Evolutionary conservation across 2,888 invertebrate genomes (phyloP), one percentile per base, ranked within the genome.

Genomic region (Sinhomidia bicolor): DNA sequence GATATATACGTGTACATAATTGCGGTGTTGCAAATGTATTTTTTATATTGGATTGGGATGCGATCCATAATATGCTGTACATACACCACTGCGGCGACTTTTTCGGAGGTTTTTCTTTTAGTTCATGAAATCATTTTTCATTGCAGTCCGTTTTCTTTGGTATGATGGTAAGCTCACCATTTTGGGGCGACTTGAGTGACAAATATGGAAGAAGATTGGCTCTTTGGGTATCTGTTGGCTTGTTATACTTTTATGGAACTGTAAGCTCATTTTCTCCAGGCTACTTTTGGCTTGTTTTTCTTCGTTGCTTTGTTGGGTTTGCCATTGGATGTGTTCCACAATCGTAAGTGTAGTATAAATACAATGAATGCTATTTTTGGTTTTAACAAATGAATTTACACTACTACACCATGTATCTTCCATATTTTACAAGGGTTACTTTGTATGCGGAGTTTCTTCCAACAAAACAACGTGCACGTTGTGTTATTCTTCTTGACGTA

Each of bases 271-370:
- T 98, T 92, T 97, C 98, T 0, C 98, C 98, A 1, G 98, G 96
- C 93, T 98, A 97, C 93, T 95, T 97, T 81, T 98, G 98, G 97
- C 95, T 99, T 85, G 94, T 99, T 57, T 95, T 98, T 86, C 94
- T 99, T n/a, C 95, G 99, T 93, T 97, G 98, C 14, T 95, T 98
- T 9, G 98, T 98, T 12, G 99, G 99, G 65, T 98, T 99, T 94
- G 98, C 98, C 23, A 98, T 99, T 93, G 99, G 99, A 92, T 98
- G 99, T 93, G 98, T 98, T 51, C 98, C 99, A 82, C 99, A 99
- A 94, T 98, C 98, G 98, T 98, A 95, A 96, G 97, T 96, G 32
- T 10, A 20, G 41, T 26, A 6, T 5, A 65, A 65, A 65, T 65
- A 23, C 3, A 60, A 32, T 68, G 29, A 32, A 10, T 36, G 3